phyloP scores from a whole-genome alignment of 2,113 vertebrate species.

The Amphiprion percula region DNA sequence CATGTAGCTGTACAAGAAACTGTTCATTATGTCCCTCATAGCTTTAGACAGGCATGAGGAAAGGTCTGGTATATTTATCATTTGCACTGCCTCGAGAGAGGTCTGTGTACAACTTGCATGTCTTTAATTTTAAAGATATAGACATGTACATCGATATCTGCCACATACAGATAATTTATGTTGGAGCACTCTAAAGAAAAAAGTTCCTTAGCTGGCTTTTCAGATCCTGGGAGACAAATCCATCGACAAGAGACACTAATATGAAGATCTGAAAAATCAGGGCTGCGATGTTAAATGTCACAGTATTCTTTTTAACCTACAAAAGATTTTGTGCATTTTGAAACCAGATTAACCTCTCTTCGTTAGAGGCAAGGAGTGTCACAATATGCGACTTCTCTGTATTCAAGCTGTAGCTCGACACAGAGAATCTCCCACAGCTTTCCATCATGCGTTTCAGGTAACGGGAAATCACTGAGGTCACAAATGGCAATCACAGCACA shows the following conservation, averaged over 20 bases:
- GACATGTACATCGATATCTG: constrained; percentile 21
- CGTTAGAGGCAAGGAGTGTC: constrained; percentile 31
- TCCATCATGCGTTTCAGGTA: constrained; percentile 60
- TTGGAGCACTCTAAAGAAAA: constrained; percentile 17
- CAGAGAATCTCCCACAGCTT: constrained; percentile 31
- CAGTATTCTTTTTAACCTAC: constrained; percentile 54
- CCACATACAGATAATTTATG: constrained; percentile 9
- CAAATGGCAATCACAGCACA: constrained; percentile 78
- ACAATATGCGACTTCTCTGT: constrained; percentile 27
- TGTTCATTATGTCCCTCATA: constrained; percentile 44
- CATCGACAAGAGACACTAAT: constrained; percentile 23
- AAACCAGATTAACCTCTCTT: constrained; percentile 41
- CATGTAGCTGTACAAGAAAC: constrained; percentile 68
- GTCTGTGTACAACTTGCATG: constrained; percentile 40
- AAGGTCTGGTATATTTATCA: constrained; percentile 24
- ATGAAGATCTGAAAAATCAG: constrained; percentile 33
- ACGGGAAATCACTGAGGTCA: constrained; percentile 74
- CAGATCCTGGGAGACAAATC: constrained; percentile 24
- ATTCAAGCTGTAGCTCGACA: constrained; percentile 19
- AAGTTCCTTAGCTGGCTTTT: constrained; percentile 29
- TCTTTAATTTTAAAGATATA: constrained; percentile 16
- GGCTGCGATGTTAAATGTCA: constrained; percentile 27
- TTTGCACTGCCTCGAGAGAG: constrained; percentile 18
- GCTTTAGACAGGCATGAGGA: constrained; percentile 58
- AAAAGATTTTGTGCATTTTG: constrained; percentile 60